Base-by-base conservation (phyloP, 2,888 invertebrate species). In the Apamea monoglypha region DNA sequence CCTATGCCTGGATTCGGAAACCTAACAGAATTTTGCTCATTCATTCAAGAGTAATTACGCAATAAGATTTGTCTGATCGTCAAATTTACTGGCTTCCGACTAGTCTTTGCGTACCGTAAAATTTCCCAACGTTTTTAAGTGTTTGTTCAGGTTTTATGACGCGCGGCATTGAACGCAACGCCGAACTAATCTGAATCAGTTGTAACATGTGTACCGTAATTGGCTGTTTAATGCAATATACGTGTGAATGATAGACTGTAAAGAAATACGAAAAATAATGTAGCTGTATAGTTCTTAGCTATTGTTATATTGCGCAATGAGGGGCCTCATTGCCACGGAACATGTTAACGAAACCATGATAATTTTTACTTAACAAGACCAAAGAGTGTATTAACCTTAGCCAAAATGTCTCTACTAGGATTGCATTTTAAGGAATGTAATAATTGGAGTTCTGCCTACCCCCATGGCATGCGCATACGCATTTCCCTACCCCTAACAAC, bases 111-210 rank as follows among this genome's bases (percentile, higher is more conserved):
- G 21, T 50, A 29, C 29, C 61, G 25, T 21, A n/a, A 36, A 59
- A 32, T 74, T 59, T 71, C 50, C 25, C 29, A 56, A 50, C 40
- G n/a, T 40, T 66, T 53, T 70, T 70, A 61, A 16, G 18, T 32
- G 56, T 61, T 64, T 44, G 74, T 78, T 78, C 83, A 69, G 14
- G 69, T 71, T 78, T 36, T 18, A 68, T 73, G 76, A 69, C 69
- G 63, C 63, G n/a, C 44, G 32, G 40, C 63, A 72, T 76, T 76
- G 74, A 76, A 50, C 47, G 80, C 84, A 61, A 77, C 74, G 69
- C 50, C 6, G 74, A 85, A 80, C 87, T 85, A 84, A 85, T 80
- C 25, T 56, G 74, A 84, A 84, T 63, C 72, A 85, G 80, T 63
- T 68, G 69, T 50, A 80, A 67, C 66, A 69, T 81, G 67, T 79